Conservation (phyloP, 2,888 invertebrate genomes). For the Cheilosia urbana region DNA sequence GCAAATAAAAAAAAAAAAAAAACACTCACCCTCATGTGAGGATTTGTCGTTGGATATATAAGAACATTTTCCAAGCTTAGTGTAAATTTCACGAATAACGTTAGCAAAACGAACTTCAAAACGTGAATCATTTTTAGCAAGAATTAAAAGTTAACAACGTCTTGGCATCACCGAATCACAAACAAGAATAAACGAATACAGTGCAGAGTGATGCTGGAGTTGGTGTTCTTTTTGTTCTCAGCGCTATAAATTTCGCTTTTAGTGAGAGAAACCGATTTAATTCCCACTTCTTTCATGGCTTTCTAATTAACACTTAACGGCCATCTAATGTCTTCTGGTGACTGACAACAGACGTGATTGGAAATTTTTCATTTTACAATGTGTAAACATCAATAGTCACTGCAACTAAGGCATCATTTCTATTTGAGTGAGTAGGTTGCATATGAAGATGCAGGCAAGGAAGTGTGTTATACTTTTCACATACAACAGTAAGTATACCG, state of each 20-base stretch:
- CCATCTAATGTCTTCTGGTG: conserved; percentile 2
- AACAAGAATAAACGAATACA: conserved; percentile 15
- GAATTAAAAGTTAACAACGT: neutral
- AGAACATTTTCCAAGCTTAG: conserved; percentile 20
- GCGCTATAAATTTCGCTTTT: conserved; percentile 17
- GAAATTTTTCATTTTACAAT: too few relatives aligned
- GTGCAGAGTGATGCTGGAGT: neutral
- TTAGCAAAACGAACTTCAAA: neutral
- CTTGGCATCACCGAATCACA: conserved; percentile 19
- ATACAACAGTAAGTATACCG: too few relatives aligned
- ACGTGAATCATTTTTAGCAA: conserved; percentile 22
- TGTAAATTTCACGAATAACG: neutral
- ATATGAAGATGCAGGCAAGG: too few relatives aligned
- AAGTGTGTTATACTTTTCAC: too few relatives aligned
- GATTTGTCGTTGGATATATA: conserved; percentile 38
- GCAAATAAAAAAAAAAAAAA: neutral
- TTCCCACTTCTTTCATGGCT: conserved; percentile 33
- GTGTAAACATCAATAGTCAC: too few relatives aligned
- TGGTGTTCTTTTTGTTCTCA: neutral
- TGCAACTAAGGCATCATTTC: too few relatives aligned
- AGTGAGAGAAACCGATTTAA: neutral
- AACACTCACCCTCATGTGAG: conserved; percentile 18
- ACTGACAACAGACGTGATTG: neutral
- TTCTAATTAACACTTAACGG: conserved; percentile 28
- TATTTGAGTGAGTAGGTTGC: too few relatives aligned